phyloP scores from a whole-genome alignment of 2,888 invertebrate species.

The Xylota sylvarum region DNA sequence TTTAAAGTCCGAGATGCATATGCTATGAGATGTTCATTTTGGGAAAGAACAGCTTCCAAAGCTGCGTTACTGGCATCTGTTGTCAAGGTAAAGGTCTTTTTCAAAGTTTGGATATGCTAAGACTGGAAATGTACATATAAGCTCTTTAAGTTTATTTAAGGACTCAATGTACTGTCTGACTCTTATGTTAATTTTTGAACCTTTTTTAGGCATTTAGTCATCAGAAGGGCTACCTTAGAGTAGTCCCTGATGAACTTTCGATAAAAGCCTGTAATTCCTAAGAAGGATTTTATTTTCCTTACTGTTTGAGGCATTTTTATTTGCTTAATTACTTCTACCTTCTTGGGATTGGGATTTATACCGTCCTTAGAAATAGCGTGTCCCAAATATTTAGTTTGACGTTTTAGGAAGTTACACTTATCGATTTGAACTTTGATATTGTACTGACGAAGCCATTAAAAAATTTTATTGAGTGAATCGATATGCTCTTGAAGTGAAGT shows the following conservation, averaged over 20 bases:
- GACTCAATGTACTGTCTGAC: slow-evolving; percentile 26
- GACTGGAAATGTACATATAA: slow-evolving; percentile 46
- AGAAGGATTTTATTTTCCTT: neutral
- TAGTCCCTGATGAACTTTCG: slow-evolving; percentile 71
- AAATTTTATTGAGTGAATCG: neutral
- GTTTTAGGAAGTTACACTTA: neutral
- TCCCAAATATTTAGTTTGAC: neutral
- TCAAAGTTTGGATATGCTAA: slow-evolving; percentile 62
- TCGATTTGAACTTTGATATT: slow-evolving; percentile 5
- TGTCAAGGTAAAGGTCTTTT: slow-evolving; percentile 62
- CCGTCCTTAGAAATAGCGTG: slow-evolving; percentile 67
- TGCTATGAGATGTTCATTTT: slow-evolving; percentile 60
- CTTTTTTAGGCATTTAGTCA: slow-evolving; percentile 66
- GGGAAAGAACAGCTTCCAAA: slow-evolving; percentile 63
- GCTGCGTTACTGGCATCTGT: slow-evolving; percentile 67
- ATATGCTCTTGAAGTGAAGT: slow-evolving; percentile 22
- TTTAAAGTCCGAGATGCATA: slow-evolving; percentile 64
- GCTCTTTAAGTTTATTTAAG: slow-evolving; percentile 43
- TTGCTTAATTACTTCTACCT: slow-evolving; percentile 78
- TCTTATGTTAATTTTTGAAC: slow-evolving; percentile 24
- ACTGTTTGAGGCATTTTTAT: slow-evolving; percentile 74
- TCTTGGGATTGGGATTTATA: slow-evolving; percentile 79
- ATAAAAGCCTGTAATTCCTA: slow-evolving; percentile 60
- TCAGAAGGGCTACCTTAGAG: slow-evolving; percentile 49
- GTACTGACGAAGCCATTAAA: neutral